Conservation (phyloP, 2,113 vertebrate genomes). For the Misgurnus anguillicaudatus region DNA sequence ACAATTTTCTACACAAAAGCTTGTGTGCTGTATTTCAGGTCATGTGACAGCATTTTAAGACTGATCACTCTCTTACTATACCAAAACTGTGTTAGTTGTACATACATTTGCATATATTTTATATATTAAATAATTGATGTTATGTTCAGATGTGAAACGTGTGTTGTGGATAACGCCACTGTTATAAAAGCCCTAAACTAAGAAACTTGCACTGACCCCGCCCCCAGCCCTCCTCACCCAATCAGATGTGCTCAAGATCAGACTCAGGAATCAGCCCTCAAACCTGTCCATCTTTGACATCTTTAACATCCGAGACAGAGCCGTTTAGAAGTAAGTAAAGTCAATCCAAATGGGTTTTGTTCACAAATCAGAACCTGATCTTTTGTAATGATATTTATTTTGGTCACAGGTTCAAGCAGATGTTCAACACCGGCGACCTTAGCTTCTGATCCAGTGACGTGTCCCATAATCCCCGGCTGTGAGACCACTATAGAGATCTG, state of each 20-base stretch:
- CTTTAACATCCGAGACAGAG: slow-evolving; percentile 72
- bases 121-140: no score
- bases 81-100: no score
- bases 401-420: slow-evolving; percentile 79
- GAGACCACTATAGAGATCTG: slow-evolving; percentile 97
- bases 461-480: slow-evolving; percentile 95
- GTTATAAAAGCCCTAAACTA: slow-evolving; percentile 74
- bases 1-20: no score
- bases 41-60: no score
- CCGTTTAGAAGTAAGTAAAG: slow-evolving; percentile 75
- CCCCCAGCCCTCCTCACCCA: slow-evolving; percentile 47
- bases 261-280: slow-evolving; percentile 58
- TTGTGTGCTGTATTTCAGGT: no score
- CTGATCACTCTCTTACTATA: no score
- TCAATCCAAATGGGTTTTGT: not conserved
- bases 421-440: slow-evolving; percentile 86
- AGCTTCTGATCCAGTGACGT: slow-evolving; percentile 86
- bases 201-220: slow-evolving; percentile 73
- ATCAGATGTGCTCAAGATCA: slow-evolving; percentile 41
- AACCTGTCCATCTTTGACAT: slow-evolving; percentile 59
- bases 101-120: no score
- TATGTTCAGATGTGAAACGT: not conserved
- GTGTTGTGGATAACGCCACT: slow-evolving; percentile 77
- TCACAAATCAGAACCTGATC: slow-evolving; percentile 11
- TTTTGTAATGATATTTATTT: not conserved